These are phyloP conservation scores for Eristalis intricaria DNA, from an alignment of 2,888 invertebrate genomes.

Conservation along the genomic window DNA sequence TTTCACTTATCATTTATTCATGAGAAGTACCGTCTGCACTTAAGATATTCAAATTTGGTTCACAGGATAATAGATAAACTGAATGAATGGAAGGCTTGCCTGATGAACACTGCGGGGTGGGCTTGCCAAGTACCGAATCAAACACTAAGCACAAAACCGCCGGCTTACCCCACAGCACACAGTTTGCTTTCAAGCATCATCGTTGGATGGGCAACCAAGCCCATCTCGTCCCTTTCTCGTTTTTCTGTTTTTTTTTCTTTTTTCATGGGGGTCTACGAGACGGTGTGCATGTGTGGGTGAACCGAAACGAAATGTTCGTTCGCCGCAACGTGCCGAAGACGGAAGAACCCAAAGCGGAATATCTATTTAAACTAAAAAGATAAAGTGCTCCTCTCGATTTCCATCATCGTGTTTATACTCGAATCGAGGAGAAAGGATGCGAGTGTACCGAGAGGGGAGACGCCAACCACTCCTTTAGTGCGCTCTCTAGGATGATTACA, in stretches of 20 bases:
- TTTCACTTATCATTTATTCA: slow-evolving; percentile 72
- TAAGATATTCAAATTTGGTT: slow-evolving; percentile 71
- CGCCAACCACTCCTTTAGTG: slow-evolving; percentile 26
- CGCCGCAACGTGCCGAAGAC: not conserved
- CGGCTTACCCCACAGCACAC: slow-evolving; percentile 20
- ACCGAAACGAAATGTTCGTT: slow-evolving; percentile 16
- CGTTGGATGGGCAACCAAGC: not conserved
- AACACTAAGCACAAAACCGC: slow-evolving; percentile 65
- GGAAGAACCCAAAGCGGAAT: slow-evolving; percentile 52
- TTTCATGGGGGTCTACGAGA: not conserved
- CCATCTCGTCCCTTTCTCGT: not conserved
- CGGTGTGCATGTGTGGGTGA: slow-evolving; percentile 1
- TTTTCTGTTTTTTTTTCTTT: slow-evolving; percentile 10
- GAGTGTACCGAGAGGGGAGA: not conserved
- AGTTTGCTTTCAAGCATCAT: slow-evolving; percentile 2
- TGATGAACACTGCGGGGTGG: slow-evolving; percentile 41
- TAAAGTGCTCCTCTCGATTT: slow-evolving; percentile 71
- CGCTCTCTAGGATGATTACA: slow-evolving; percentile 49
- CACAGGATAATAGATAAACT: slow-evolving; percentile 71
- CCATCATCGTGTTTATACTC: slow-evolving; percentile 65
- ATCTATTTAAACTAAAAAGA: slow-evolving; percentile 70
- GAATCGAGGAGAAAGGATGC: slow-evolving; percentile 28
- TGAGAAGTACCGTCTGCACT: slow-evolving; percentile 72
- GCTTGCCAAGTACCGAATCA: slow-evolving; percentile 53
- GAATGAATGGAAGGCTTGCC: slow-evolving; percentile 62